Base-by-base conservation (phyloP, 2,113 vertebrate genomes). In the Enhydra lutris region DNA sequence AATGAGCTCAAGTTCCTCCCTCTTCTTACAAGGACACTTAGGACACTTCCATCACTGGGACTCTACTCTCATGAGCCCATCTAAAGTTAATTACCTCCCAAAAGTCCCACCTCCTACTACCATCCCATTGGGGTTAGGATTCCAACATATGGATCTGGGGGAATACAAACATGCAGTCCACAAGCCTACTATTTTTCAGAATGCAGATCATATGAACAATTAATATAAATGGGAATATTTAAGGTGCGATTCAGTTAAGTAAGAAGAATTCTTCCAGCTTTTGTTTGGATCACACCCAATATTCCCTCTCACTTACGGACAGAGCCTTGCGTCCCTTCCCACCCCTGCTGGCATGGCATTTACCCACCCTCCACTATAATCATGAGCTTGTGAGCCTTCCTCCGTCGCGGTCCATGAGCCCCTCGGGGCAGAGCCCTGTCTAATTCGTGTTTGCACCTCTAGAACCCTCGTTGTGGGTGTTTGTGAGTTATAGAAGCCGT, bases 331-430 rank as follows among this genome's bases (percentile, higher is more conserved):
- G 0, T 18, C 34, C 36, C 34, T 81, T 18, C 7, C 36, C 11
- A 34, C 5, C 24, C 26, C 31, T 23, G 23, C 4, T 2, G 14
- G 24, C 52, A 55, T 29, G 42, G 67, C 8, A 45, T 11, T 50
- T 83, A 20, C 23, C 26, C 45, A 34, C 4, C 9, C 39, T 52
- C 39, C 26, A 20, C 29, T 45, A 39, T 21, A 73, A 8, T 10
- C 12, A 24, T 20, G 17, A 57, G 34, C 34, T 81, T 31, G 7
- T 20, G 26, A 55, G 45, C 36, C 50, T 76, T 55, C 15, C 23
- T 24, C 12, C 8, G 0, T 71, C n/a, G 0, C 0, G 45, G 39
- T 23, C 61, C 65, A 9, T 5, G n/a, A 67, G 63, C 14, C 74
- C 50, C 13, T 20, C 0, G 2, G 74, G 42, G 15, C 45, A 78